phyloP scores from a whole-genome alignment of 2,797 vertebrate genomes.

The Sebastes minor region DNA sequence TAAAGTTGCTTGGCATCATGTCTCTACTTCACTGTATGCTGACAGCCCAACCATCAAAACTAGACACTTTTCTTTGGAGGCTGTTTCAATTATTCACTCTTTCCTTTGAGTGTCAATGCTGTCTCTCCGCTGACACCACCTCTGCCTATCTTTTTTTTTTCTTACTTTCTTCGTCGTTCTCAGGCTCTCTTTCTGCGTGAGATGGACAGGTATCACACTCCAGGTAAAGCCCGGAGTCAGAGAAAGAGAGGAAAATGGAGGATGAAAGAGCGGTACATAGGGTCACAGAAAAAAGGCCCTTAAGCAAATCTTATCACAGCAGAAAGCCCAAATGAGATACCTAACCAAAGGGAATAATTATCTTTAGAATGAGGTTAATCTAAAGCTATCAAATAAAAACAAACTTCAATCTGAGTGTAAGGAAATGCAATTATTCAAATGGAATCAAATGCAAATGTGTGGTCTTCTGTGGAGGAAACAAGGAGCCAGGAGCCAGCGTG shows the following conservation, averaged over 20 bases:
- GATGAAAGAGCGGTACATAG: slow-evolving; percentile 21
- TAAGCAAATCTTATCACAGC: slow-evolving; percentile 55
- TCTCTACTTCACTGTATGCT: slow-evolving; percentile 52
- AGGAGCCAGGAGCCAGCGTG: slow-evolving; percentile 24
- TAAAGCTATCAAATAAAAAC: slow-evolving; percentile 71
- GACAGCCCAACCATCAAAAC: slow-evolving; percentile 58
- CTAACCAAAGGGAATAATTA: slow-evolving; percentile 71
- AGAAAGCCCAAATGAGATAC: slow-evolving; percentile 50
- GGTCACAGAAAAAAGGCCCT: slow-evolving; percentile 40
- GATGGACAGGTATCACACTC: slow-evolving; percentile 33
- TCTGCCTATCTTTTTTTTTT: not conserved
- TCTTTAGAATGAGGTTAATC: slow-evolving; percentile 60
- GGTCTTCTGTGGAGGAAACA: slow-evolving; percentile 43
- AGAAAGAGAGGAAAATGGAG: slow-evolving; percentile 21
- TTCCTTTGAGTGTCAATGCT: slow-evolving; percentile 46
- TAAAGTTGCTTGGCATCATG: slow-evolving; percentile 59
- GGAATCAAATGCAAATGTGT: slow-evolving; percentile 70
- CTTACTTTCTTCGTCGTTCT: slow-evolving; percentile 10
- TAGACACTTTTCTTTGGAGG: slow-evolving; percentile 51
- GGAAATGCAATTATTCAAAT: slow-evolving; percentile 77
- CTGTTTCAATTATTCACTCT: slow-evolving; percentile 71
- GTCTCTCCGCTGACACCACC: slow-evolving; percentile 56
- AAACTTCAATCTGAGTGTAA: slow-evolving; percentile 58
- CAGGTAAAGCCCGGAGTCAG: slow-evolving; percentile 15
- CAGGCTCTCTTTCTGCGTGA: slow-evolving; percentile 7